Percentiles rank a stretch among this genome's conserved stretches.
These are phyloP conservation scores for Rhinogobius similis DNA, from an alignment of 2,113 vertebrate species.

Conservation along the genomic window DNA sequence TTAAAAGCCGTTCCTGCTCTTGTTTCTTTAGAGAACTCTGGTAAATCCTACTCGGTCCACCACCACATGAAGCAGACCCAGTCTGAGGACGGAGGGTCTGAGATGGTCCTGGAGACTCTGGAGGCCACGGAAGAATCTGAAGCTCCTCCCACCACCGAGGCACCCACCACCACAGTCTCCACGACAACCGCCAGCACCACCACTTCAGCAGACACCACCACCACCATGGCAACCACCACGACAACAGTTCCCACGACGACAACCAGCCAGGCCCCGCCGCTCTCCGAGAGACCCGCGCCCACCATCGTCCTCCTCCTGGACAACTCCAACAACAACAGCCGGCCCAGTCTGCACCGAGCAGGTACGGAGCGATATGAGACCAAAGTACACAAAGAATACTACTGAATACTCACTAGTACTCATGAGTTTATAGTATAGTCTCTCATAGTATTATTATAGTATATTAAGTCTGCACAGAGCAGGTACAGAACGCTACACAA, in stretches of 20 bases:
- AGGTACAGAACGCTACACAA: too few species aligned
- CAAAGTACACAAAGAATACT: too few species aligned
- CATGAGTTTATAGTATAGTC: too few species aligned
- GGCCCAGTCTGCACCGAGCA: conserved; percentile 68
- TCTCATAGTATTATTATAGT: too few species aligned
- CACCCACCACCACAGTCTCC: conserved; percentile 2
- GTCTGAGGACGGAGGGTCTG: conserved; percentile 63
- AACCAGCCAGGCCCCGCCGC: conserved; percentile 23
- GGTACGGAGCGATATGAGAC: conserved; percentile 64
- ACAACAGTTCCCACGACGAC: conserved; percentile 33
- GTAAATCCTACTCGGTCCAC: conserved; percentile 57
- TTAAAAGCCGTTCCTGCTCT: background rate
- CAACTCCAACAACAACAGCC: conserved; percentile 74
- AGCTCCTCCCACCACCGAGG: conserved; percentile 31
- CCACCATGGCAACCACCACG: conserved; percentile 37
- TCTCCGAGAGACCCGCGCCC: conserved; percentile 61
- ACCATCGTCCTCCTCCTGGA: conserved; percentile 70
- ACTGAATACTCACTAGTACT: too few species aligned
- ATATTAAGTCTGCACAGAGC: too few species aligned
- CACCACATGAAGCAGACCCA: conserved; percentile 76
- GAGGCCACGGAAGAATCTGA: conserved; percentile 37
- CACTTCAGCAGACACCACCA: conserved; percentile 18
- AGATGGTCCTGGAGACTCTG: conserved; percentile 50
- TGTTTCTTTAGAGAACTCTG: conserved; percentile 73
- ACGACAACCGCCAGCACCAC: conserved; percentile 32